Evolutionary conservation across 2,113 vertebrate species (phyloP).

Genomic region (Crotophaga sulcirostris): DNA sequence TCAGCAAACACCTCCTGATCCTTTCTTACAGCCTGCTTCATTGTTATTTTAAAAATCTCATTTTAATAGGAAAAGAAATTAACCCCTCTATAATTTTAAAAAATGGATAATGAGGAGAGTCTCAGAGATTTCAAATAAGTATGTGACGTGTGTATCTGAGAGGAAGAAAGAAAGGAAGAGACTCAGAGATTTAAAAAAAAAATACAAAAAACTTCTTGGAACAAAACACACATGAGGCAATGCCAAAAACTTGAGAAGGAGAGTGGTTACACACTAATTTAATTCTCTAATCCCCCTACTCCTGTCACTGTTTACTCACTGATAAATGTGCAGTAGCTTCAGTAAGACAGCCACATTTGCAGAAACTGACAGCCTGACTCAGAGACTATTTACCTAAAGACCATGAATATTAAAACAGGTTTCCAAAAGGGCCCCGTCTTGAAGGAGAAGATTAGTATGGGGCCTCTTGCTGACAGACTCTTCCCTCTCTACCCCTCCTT

Average conservation of each 20-base stretch:
- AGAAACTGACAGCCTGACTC: constrained; percentile 70
- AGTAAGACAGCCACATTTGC: constrained; percentile 68
- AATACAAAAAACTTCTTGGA: constrained; percentile 48
- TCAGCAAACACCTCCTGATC: not conserved
- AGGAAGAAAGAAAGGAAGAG: not conserved
- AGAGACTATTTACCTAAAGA: constrained; percentile 77
- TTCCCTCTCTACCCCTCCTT: constrained; percentile 54
- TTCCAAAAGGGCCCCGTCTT: constrained; percentile 62
- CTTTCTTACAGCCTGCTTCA: not conserved
- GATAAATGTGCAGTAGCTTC: constrained; percentile 75
- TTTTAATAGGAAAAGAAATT: not conserved
- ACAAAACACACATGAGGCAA: constrained; percentile 58
- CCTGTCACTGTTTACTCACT: constrained; percentile 75
- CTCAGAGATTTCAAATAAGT: not conserved
- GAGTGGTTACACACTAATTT: constrained; percentile 74
- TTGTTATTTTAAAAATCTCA: not conserved
- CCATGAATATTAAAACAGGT: constrained; percentile 76
- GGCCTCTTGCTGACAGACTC: constrained; percentile 62
- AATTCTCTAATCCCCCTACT: constrained; percentile 76
- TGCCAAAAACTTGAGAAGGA: constrained; percentile 71
- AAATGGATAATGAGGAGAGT: not conserved
- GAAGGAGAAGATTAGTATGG: constrained; percentile 70
- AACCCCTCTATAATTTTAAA: rapidly evolving
- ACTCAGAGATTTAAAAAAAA: not conserved
- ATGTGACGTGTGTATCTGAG: not conserved